Conservation (phyloP, 2,113 vertebrate genomes). For the Mobula birostris region DNA sequence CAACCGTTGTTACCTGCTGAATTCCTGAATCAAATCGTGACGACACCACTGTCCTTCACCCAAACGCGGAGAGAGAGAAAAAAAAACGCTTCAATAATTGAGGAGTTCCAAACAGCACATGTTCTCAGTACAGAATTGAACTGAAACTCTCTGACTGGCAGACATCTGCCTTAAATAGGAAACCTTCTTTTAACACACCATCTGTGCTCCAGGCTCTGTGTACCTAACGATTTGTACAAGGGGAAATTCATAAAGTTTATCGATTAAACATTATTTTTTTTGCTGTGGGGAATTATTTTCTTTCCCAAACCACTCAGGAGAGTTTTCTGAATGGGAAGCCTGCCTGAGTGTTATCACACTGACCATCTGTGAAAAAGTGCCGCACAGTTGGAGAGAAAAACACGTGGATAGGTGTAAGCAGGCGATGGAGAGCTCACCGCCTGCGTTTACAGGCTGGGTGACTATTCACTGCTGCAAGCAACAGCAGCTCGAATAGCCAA, state of each 20-base stretch:
- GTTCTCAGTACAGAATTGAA: not conserved
- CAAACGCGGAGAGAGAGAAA: not conserved
- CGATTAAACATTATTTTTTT: constrained; percentile 19
- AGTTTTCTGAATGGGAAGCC: constrained; percentile 27
- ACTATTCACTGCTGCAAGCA: not conserved
- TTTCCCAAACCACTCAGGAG: constrained; percentile 19
- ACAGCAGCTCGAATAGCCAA: not conserved
- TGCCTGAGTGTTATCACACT: not conserved
- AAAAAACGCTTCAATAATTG: constrained; percentile 23
- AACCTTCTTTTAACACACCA: constrained; percentile 23
- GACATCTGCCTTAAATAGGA: constrained; percentile 24
- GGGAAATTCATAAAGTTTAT: constrained; percentile 36
- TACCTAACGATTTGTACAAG: constrained; percentile 10
- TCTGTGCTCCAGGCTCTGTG: constrained; percentile 28
- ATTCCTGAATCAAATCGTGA: too few relatives aligned
- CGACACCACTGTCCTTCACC: too few relatives aligned
- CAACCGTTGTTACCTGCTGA: too few relatives aligned
- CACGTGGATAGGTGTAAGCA: not conserved
- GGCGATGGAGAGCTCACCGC: not conserved
- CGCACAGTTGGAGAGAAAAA: not conserved
- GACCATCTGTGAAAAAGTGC: not conserved
- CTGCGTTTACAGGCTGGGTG: not conserved
- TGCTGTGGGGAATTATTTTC: not conserved
- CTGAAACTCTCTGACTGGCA: not conserved
- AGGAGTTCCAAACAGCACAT: not conserved